Conservation (phyloP, 2,113 vertebrate genomes). For the Thermophis baileyi region DNA sequence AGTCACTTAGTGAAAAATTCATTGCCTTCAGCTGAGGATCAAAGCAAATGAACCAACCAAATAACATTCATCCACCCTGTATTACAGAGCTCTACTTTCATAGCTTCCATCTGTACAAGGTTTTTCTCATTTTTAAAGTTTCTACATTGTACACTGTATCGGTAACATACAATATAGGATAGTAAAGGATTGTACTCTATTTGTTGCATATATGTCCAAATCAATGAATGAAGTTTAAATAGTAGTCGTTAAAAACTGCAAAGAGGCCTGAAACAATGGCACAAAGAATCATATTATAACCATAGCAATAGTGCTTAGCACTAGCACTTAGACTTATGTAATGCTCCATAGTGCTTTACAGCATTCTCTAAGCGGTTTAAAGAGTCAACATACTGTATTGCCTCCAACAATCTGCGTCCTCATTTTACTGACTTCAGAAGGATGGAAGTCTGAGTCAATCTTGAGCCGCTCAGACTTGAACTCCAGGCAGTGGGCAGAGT, state of each 20-base stretch:
- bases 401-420: too few relatives aligned
- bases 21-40: neutral
- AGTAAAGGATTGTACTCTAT: neutral
- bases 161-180: neutral
- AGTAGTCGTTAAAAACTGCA: neutral
- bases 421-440: too few relatives aligned
- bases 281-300: neutral
- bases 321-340: too few relatives aligned
- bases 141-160: neutral
- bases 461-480: too few relatives aligned
- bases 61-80: neutral
- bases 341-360: too few relatives aligned
- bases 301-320: too few relatives aligned
- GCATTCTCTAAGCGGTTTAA: too few relatives aligned
- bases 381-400: too few relatives aligned
- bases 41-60: neutral
- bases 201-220: neutral
- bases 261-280: neutral
- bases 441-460: too few relatives aligned
- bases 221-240: neutral
- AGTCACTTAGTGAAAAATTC: neutral
- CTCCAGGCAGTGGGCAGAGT: too few relatives aligned
- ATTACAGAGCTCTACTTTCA: neutral
- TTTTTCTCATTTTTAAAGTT: neutral
- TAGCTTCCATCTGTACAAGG: neutral